phyloP scores from a whole-genome alignment of 1,140 invertebrate genomes.

The Panagrolaimus sp. region DNA sequence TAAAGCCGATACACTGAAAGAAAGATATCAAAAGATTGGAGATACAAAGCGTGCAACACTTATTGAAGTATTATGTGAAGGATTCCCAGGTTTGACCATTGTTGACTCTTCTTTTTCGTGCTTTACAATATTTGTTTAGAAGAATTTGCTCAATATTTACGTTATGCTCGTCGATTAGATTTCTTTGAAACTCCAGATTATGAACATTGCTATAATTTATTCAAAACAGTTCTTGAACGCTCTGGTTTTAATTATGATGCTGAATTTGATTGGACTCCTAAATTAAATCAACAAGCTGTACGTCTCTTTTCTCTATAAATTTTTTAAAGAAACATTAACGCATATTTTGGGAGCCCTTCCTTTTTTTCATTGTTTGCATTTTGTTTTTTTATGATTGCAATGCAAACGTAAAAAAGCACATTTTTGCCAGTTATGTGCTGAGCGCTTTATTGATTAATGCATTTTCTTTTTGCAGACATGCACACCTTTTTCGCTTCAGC shows the following conservation, averaged over 20 bases:
- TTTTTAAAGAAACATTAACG: too few relatives aligned
- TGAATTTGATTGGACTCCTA: conserved; percentile 57
- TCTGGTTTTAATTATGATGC: conserved; percentile 53
- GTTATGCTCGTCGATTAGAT: conserved; percentile 91
- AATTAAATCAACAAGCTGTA: conserved; percentile 54
- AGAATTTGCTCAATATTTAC: conserved; percentile 85
- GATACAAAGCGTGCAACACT: conserved; percentile 96
- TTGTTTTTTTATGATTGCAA: too few relatives aligned
- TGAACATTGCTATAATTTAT: conserved; percentile 69
- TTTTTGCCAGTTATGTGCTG: too few relatives aligned
- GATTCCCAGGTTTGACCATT: conserved; percentile 71
- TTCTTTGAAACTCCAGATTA: conserved; percentile 99
- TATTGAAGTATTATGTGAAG: conserved; percentile 92
- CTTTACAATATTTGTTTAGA: conserved; percentile 52
- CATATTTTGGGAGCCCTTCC: too few relatives aligned
- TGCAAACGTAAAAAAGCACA: too few relatives aligned
- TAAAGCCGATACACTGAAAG: conserved; percentile 97
- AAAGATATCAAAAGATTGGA: conserved; percentile 99
- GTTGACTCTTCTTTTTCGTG: not conserved
- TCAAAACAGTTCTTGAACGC: conserved; percentile 55
- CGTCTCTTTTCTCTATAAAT: conserved; percentile 12
- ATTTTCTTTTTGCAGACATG: not conserved
- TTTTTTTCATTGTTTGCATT: too few relatives aligned
- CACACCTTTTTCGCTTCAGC: not conserved
- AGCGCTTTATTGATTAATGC: too few relatives aligned